Conservation (phyloP, 1,140 invertebrate genomes). For the Popillia japonica region DNA sequence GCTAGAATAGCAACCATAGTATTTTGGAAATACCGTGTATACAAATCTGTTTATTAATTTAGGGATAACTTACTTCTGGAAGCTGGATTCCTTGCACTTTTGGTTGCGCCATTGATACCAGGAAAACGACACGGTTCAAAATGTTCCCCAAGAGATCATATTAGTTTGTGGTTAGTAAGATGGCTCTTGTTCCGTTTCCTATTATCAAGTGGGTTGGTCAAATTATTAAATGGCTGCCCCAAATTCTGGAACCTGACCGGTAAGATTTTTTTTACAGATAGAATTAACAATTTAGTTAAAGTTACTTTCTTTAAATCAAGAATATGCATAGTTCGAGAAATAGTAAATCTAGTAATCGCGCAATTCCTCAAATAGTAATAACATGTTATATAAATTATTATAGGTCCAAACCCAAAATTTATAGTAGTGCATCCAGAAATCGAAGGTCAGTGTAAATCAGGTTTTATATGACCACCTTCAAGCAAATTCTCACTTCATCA, state of each 20-base stretch:
- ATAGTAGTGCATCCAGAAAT: conserved; percentile 30
- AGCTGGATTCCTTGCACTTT: conserved; percentile 76
- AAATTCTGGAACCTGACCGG: conserved; percentile 85
- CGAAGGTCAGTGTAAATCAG: conserved; percentile 29
- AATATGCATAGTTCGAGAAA: too few species aligned
- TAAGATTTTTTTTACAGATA: conserved; percentile 56
- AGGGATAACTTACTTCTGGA: conserved; percentile 84
- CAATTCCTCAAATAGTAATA: background rate
- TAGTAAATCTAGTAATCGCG: too few species aligned
- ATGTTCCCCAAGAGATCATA: conserved; percentile 63
- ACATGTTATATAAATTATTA: background rate
- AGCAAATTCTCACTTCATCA: background rate
- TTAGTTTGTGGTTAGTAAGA: conserved; percentile 77
- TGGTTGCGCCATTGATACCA: conserved; percentile 71
- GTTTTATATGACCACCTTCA: background rate
- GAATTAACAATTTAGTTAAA: background rate
- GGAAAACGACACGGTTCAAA: conserved; percentile 57
- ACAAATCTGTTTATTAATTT: conserved; percentile 34
- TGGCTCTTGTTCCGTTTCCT: conserved; percentile 84
- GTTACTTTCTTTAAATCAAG: too few species aligned
- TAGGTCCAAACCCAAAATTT: conserved; percentile 31
- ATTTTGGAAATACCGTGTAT: too few species aligned
- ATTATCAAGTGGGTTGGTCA: conserved; percentile 79
- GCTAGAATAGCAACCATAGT: too few species aligned
- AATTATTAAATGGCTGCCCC: conserved; percentile 78